These are phyloP conservation scores for Diploscapter pachys DNA, from an alignment of 1,140 invertebrate species.

Conservation along the genomic window DNA sequence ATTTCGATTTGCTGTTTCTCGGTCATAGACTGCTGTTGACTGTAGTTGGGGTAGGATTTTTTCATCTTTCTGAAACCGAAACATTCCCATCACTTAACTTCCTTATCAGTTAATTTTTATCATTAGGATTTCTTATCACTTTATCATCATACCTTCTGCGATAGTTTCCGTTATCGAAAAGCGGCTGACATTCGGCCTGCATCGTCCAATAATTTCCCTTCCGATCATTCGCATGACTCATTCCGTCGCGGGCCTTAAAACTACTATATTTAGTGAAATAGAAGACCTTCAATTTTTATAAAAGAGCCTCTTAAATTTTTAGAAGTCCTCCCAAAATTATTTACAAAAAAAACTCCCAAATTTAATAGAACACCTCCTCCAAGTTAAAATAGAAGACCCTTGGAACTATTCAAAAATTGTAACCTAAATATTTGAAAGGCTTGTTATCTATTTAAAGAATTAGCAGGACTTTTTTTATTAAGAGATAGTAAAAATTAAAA, in stretches of 20 bases:
- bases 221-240: conserved; percentile 61
- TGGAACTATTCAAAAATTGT: too few relatives aligned
- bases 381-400: too few relatives aligned
- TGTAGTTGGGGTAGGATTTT: background rate
- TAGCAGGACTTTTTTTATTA: too few relatives aligned
- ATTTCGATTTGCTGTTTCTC: background rate
- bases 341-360: too few relatives aligned
- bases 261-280: too few relatives aligned
- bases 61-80: background rate
- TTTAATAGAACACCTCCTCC: background rate
- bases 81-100: background rate
- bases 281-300: too few relatives aligned
- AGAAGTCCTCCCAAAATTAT: too few relatives aligned
- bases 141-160: conserved; percentile 65
- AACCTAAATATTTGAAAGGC: too few relatives aligned
- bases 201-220: conserved; percentile 70
- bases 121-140: conserved; percentile 2
- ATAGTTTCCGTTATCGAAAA: conserved; percentile 95
- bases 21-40: background rate
- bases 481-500: too few relatives aligned
- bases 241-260: conserved; percentile 41
- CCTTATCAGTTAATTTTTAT: background rate
- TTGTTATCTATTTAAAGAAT: too few relatives aligned
- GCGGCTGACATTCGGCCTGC: conserved; percentile 80
- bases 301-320: too few relatives aligned